Conservation (phyloP, 2,888 invertebrate species). For the Eupithecia dodoneata region DNA sequence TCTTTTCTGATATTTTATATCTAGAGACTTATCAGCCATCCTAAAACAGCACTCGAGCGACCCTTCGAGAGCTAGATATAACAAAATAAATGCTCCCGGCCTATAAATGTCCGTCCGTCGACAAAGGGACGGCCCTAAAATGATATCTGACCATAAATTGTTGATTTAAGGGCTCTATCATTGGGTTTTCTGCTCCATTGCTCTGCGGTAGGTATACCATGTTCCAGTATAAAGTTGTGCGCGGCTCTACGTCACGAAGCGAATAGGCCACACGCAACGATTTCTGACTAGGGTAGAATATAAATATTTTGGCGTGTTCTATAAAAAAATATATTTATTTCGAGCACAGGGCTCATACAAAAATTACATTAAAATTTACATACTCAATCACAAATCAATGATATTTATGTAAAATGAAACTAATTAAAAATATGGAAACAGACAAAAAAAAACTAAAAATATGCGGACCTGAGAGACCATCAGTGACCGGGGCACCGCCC, state of each 20-base stretch:
- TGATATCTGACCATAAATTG: conserved; percentile 27
- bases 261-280: neutral
- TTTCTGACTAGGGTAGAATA: too few species aligned
- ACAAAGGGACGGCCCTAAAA: conserved; percentile 13
- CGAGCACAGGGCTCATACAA: too few species aligned
- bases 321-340: too few species aligned
- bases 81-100: neutral
- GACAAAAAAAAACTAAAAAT: too few species aligned
- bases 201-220: neutral
- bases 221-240: neutral
- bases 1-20: neutral
- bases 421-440: too few species aligned
- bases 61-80: neutral
- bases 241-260: neutral
- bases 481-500: too few species aligned
- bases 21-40: neutral
- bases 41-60: neutral
- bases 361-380: too few species aligned
- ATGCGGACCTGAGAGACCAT: too few species aligned
- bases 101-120: neutral
- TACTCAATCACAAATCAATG: too few species aligned
- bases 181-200: conserved; percentile 16
- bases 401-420: too few species aligned
- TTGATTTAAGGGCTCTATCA: conserved; percentile 20
- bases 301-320: too few species aligned